Evolutionary conservation across 2,888 invertebrate genomes (phyloP).

Genomic region (Rhagonycha fulva): DNA sequence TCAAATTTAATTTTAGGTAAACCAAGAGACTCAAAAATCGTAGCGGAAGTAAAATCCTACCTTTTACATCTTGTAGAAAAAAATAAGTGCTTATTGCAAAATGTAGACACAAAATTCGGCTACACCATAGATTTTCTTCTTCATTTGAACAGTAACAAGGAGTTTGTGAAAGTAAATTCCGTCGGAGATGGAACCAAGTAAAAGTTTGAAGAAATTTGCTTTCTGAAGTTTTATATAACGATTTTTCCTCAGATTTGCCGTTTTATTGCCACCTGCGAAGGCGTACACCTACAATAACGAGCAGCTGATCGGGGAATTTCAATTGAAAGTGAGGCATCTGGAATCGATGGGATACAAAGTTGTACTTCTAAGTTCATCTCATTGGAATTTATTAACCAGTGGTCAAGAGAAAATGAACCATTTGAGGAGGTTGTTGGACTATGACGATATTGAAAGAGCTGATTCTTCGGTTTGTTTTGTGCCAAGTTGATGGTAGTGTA

Average conservation of each 20-base stretch:
- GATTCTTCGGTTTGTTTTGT: not conserved
- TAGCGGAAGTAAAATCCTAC: conserved; percentile 37
- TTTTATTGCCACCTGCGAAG: conserved; percentile 55
- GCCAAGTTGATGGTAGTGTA: not conserved
- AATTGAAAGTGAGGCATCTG: conserved; percentile 62
- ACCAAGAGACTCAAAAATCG: not conserved
- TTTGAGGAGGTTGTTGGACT: conserved; percentile 44
- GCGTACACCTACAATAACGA: conserved; percentile 57
- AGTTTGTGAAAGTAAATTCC: conserved; percentile 9
- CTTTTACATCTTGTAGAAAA: conserved; percentile 43
- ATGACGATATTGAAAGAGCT: not conserved
- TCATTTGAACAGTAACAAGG: conserved; percentile 37
- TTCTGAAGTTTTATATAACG: not conserved
- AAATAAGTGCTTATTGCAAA: conserved; percentile 40
- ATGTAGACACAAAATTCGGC: conserved; percentile 54
- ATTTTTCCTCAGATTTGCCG: conserved; percentile 53
- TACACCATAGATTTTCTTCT: conserved; percentile 55
- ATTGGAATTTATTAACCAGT: conserved; percentile 63
- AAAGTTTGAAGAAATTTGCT: conserved; percentile 27
- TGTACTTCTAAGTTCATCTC: conserved; percentile 56
- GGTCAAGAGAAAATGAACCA: conserved; percentile 58
- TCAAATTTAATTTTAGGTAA: not conserved
- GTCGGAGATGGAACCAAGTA: conserved; percentile 16
- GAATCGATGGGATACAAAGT: conserved; percentile 68
- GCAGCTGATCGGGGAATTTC: conserved; percentile 58